These are phyloP conservation scores for Eilema depressum DNA, from an alignment of 2,888 invertebrate genomes.

Conservation along the genomic window DNA sequence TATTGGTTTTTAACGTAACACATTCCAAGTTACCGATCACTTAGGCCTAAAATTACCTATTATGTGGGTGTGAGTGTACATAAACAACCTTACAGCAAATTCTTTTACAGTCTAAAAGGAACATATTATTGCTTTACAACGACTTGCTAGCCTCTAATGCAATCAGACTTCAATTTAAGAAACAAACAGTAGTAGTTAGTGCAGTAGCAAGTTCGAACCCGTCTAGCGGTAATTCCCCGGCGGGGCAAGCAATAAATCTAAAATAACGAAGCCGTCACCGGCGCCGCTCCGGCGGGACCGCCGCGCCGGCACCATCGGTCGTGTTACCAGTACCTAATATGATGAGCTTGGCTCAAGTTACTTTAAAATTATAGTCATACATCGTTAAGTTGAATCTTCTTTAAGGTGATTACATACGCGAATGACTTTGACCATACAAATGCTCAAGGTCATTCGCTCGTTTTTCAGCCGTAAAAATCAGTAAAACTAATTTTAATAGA, in stretches of 20 bases:
- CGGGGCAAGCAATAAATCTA: constrained; percentile 9
- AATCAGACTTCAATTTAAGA: background rate
- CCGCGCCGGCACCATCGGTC: background rate
- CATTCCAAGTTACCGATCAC: too few species aligned
- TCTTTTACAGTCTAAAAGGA: background rate
- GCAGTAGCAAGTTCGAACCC: background rate
- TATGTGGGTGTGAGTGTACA: too few species aligned
- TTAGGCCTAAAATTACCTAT: too few species aligned
- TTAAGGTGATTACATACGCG: too few species aligned
- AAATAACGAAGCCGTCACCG: constrained; percentile 14
- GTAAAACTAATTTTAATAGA: too few species aligned
- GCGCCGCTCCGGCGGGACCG: background rate
- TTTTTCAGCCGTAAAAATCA: too few species aligned
- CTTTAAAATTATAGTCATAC: background rate
- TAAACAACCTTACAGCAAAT: background rate
- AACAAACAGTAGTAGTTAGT: background rate
- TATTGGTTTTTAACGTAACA: too few species aligned
- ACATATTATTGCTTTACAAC: too few species aligned
- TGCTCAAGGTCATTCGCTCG: too few species aligned
- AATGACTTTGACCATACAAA: too few species aligned
- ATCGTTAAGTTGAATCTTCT: background rate
- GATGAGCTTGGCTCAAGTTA: background rate
- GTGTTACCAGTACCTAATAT: background rate
- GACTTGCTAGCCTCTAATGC: background rate
- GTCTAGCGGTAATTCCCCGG: background rate